Evolutionary conservation across 2,113 vertebrate genomes (phyloP).

Genomic region (Labrus mixtus): DNA sequence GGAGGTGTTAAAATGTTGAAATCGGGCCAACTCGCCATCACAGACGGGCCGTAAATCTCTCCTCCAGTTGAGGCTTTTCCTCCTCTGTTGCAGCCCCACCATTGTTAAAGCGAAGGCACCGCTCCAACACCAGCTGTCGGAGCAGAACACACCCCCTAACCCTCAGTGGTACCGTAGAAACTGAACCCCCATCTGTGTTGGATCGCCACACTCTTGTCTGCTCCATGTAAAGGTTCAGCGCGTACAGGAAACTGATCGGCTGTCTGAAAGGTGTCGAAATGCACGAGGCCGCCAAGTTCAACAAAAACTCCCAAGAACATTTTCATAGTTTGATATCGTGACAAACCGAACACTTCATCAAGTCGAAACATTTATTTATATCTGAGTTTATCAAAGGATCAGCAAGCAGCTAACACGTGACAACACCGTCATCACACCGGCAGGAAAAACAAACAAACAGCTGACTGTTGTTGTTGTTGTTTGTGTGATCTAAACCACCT

Average conservation of each 20-base stretch:
- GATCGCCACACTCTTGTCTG: slow-evolving; percentile 19
- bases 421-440: too few species aligned
- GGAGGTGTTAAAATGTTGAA: slow-evolving; percentile 42
- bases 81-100: slow-evolving; percentile 22
- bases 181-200: slow-evolving; percentile 44
- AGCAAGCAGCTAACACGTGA: too few species aligned
- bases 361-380: background rate
- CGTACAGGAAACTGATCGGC: background rate
- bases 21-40: slow-evolving; percentile 36
- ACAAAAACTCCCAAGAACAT: background rate
- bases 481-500: too few species aligned
- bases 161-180: slow-evolving; percentile 39
- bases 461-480: too few species aligned
- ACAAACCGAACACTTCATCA: background rate
- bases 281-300: slow-evolving; percentile 1
- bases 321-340: background rate
- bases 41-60: slow-evolving; percentile 42
- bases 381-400: background rate
- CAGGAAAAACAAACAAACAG: too few species aligned
- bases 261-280: background rate
- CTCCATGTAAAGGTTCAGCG: slow-evolving; percentile 4
- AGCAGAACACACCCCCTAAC: slow-evolving; percentile 47
- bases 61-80: slow-evolving; percentile 15
- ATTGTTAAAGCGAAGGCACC: slow-evolving; percentile 46
- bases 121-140: slow-evolving; percentile 57